phyloP scores from a whole-genome alignment of 2,888 invertebrate genomes.

The Ypsolopha scabrella region DNA sequence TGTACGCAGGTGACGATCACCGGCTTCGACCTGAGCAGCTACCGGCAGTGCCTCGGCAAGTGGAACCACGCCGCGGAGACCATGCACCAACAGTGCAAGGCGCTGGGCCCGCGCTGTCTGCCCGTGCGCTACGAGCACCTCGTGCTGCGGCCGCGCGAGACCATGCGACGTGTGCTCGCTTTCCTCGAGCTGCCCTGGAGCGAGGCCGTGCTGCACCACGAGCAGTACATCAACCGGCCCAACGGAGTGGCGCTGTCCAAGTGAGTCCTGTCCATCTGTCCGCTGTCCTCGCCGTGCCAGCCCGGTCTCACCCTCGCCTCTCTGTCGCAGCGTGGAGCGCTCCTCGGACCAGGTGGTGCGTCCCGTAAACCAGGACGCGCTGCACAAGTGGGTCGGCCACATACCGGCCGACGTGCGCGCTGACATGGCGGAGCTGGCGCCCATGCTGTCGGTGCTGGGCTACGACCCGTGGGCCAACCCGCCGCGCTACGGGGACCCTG shows the following conservation, averaged over 20 bases:
- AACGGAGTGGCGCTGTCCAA: slow-evolving; percentile 95
- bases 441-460: slow-evolving; percentile 92
- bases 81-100: slow-evolving; percentile 94
- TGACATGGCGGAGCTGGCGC: slow-evolving; percentile 94
- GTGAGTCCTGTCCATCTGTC: slow-evolving; percentile 74
- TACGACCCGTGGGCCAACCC: slow-evolving; percentile 98
- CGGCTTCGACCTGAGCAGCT: slow-evolving; percentile 94
- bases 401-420: slow-evolving; percentile 91
- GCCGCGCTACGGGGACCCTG: slow-evolving; percentile 92
- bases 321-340: slow-evolving; percentile 85
- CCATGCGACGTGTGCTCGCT: slow-evolving; percentile 87
- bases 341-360: slow-evolving; percentile 99
- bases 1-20: slow-evolving; percentile 73
- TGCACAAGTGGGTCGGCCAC: slow-evolving; percentile 92
- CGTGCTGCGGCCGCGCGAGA: slow-evolving; percentile 91
- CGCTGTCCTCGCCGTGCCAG: no score
- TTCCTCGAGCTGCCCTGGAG: slow-evolving; percentile 96
- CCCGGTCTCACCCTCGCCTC: not conserved
- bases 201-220: slow-evolving; percentile 96
- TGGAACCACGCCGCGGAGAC: slow-evolving; percentile 97
- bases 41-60: slow-evolving; percentile 93
- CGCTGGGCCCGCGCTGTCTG: slow-evolving; percentile 85
- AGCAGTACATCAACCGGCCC: slow-evolving; percentile 95
- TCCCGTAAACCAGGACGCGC: slow-evolving; percentile 96
- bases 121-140: slow-evolving; percentile 97